Percentiles rank a stretch among this genome's conserved stretches.
These are phyloP conservation scores for Petromus typicus DNA, from an alignment of 2,113 vertebrate genomes.

Conservation along the genomic window DNA sequence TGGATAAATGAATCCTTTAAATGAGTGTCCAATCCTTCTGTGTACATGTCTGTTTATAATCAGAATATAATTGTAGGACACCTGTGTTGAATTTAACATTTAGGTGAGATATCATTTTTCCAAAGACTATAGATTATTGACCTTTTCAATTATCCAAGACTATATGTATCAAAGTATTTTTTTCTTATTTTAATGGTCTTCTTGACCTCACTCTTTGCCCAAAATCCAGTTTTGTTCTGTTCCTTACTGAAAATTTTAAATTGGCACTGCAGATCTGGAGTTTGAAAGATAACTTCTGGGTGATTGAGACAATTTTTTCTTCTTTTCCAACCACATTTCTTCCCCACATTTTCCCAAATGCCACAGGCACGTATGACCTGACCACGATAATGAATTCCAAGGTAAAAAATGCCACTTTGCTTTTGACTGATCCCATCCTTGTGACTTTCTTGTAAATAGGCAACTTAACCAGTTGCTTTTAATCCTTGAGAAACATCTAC, in stretches of 20 bases:
- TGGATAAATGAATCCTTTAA: constrained; percentile 4
- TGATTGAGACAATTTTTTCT: constrained; percentile 62
- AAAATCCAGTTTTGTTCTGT: constrained; percentile 51
- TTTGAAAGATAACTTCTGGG: constrained; percentile 70
- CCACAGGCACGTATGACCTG: constrained; percentile 70
- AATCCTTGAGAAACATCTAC: constrained; percentile 59
- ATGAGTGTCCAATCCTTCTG: not conserved
- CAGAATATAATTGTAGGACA: constrained; percentile 6
- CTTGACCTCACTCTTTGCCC: constrained; percentile 36
- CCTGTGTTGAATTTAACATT: not conserved
- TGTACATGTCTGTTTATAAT: constrained; percentile 1
- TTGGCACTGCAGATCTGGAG: constrained; percentile 53
- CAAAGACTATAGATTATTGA: constrained; percentile 54
- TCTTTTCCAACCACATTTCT: constrained; percentile 61
- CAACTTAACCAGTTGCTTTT: constrained; percentile 69
- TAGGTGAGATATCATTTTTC: constrained; percentile 43
- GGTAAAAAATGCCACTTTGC: constrained; percentile 61
- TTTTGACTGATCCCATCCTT: constrained; percentile 68
- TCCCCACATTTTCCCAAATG: constrained; percentile 68
- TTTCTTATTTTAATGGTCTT: constrained; percentile 27
- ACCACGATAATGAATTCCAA: constrained; percentile 76
- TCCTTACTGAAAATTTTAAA: constrained; percentile 68
- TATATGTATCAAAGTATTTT: constrained; percentile 39
- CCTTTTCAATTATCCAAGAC: constrained; percentile 26
- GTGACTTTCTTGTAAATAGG: constrained; percentile 22